These are phyloP conservation scores for Squalus acanthias DNA, from an alignment of 2,797 vertebrate species.

Conservation along the genomic window DNA sequence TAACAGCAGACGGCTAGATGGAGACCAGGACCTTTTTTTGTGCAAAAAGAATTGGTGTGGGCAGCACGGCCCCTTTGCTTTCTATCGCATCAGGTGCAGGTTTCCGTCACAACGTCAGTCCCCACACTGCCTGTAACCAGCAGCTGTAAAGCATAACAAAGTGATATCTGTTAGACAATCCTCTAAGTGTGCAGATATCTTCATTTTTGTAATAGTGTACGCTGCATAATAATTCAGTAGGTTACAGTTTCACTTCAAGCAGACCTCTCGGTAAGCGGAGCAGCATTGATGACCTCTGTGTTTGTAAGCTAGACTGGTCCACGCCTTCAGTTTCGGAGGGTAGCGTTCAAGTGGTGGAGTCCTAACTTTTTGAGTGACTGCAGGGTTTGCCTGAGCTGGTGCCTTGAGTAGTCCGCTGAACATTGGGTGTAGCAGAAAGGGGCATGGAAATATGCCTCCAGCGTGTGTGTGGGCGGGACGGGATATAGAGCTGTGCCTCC, in stretches of 20 bases:
- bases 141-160: background rate
- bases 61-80: background rate
- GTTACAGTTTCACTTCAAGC: background rate
- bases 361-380: background rate
- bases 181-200: background rate
- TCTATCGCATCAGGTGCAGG: background rate
- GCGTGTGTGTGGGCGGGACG: background rate
- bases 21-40: background rate
- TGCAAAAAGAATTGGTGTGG: background rate
- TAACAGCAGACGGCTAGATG: background rate
- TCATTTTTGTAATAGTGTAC: background rate
- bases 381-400: background rate
- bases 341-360: background rate
- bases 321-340: too few relatives aligned
- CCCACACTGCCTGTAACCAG: background rate
- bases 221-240: background rate
- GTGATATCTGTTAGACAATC: background rate
- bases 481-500: background rate
- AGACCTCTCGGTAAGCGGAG: background rate
- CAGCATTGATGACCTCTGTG: background rate
- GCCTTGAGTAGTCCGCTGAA: too few relatives aligned
- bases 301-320: background rate
- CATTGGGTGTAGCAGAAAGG: background rate
- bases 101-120: background rate
- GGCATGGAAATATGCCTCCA: background rate